These are phyloP conservation scores for Ornithoptera alexandrae DNA, from an alignment of 2,888 invertebrate species.

Conservation along the genomic window DNA sequence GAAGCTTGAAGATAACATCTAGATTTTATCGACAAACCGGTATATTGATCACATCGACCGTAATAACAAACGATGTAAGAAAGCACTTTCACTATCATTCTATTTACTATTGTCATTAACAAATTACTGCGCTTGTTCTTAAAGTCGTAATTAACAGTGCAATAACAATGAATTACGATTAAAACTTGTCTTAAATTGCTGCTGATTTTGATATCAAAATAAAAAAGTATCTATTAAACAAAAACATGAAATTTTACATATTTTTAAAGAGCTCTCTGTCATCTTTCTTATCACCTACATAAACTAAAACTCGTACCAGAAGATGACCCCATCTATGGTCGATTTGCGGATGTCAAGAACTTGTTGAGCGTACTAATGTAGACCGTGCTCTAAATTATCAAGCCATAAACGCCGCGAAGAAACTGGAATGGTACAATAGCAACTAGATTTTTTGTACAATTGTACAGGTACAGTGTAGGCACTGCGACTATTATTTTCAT, in stretches of 20 bases:
- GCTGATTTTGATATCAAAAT: not conserved
- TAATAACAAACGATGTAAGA: slow-evolving; percentile 18
- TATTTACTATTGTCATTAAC: not conserved
- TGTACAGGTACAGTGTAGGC: not conserved
- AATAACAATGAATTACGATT: no score
- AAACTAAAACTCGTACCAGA: no score
- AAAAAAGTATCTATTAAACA: not conserved
- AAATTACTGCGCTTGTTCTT: not conserved
- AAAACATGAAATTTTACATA: not conserved
- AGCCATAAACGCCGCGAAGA: not conserved
- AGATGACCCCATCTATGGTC: slow-evolving; percentile 2
- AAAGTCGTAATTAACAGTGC: not conserved
- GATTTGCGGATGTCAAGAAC: not conserved
- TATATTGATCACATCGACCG: slow-evolving; percentile 20
- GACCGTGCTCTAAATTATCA: not conserved
- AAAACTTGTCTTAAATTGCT: not conserved
- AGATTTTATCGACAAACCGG: slow-evolving; percentile 23
- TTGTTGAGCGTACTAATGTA: not conserved
- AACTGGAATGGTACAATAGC: not conserved
- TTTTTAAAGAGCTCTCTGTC: not conserved
- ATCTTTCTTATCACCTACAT: not conserved
- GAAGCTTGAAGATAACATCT: slow-evolving; percentile 3
- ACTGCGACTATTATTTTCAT: no score
- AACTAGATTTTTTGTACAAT: not conserved
- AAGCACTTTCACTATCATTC: slow-evolving; percentile 25